Percentiles rank a stretch among this genome's conserved stretches.
Conservation (phyloP, 2,888 invertebrate genomes). For the Drosophila cognata region DNA sequence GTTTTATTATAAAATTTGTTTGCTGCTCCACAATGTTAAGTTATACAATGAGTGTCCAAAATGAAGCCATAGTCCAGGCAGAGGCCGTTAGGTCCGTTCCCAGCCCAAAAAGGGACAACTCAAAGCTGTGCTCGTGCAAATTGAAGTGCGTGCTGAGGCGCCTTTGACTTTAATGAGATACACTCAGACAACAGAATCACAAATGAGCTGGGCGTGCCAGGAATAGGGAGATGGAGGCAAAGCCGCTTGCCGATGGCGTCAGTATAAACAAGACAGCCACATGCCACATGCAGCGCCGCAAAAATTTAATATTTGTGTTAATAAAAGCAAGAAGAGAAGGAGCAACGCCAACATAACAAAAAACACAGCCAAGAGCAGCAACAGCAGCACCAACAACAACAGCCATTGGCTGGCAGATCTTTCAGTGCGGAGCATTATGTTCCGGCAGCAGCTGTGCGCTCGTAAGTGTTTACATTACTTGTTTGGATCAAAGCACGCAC, state of each 20-base stretch:
- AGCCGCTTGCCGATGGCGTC: conserved; percentile 60
- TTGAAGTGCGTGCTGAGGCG: conserved; percentile 72
- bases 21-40: conserved; percentile 38
- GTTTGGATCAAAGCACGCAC: conserved; percentile 73
- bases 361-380: conserved; percentile 30
- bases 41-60: conserved; percentile 61
- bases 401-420: conserved; percentile 14
- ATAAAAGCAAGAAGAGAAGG: conserved; percentile 59
- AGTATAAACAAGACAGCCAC: conserved; percentile 77
- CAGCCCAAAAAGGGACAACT: conserved; percentile 45
- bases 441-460: conserved; percentile 70
- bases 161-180: conserved; percentile 74
- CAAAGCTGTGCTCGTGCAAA: conserved; percentile 76
- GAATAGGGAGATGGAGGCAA: conserved; percentile 4
- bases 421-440: conserved; percentile 31
- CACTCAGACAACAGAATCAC: conserved; percentile 54
- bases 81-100: conserved; percentile 9
- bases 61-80: conserved; percentile 67
- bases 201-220: conserved; percentile 44
- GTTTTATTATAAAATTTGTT: conserved; percentile 54
- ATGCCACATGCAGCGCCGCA: conserved; percentile 79
- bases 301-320: conserved; percentile 81
- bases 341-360: conserved; percentile 22
- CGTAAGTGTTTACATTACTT: conserved; percentile 77
- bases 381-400: conserved; percentile 11